These are phyloP conservation scores for Philhelius pedissequus DNA, from an alignment of 2,888 invertebrate genomes.

Conservation along the genomic window DNA sequence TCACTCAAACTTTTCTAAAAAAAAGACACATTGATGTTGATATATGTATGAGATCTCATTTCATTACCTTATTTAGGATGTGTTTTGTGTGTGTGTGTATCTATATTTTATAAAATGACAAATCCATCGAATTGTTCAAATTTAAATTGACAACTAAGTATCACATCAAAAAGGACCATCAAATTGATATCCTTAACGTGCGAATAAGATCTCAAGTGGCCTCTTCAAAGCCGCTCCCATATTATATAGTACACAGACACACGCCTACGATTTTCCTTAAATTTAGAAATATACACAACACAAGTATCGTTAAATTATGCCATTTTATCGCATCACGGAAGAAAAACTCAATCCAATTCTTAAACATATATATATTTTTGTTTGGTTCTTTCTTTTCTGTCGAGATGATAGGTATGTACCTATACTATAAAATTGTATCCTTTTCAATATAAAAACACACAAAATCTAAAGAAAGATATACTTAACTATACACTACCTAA, in stretches of 20 bases:
- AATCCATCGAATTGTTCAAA: constrained; percentile 67
- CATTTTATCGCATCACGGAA: constrained; percentile 64
- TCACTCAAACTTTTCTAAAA: neutral
- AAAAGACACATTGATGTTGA: neutral
- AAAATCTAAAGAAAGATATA: neutral
- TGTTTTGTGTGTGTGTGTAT: constrained; percentile 35
- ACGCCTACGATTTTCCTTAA: neutral
- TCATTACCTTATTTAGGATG: neutral
- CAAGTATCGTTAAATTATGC: constrained; percentile 48
- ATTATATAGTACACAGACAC: neutral
- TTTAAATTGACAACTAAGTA: constrained; percentile 63
- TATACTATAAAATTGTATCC: constrained; percentile 50
- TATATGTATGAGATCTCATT: neutral
- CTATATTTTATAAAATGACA: constrained; percentile 65
- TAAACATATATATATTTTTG: neutral
- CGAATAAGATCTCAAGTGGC: constrained; percentile 55
- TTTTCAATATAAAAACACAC: constrained; percentile 42
- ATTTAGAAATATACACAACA: neutral
- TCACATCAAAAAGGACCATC: constrained; percentile 65
- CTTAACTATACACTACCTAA: constrained; percentile 19
- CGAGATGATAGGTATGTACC: constrained; percentile 12
- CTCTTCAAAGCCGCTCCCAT: constrained; percentile 18
- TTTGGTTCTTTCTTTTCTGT: neutral
- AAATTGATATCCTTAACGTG: constrained; percentile 63
- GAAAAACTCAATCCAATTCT: constrained; percentile 54